Base-by-base conservation (phyloP, 2,113 vertebrate species). In the Podilymbus podiceps region DNA sequence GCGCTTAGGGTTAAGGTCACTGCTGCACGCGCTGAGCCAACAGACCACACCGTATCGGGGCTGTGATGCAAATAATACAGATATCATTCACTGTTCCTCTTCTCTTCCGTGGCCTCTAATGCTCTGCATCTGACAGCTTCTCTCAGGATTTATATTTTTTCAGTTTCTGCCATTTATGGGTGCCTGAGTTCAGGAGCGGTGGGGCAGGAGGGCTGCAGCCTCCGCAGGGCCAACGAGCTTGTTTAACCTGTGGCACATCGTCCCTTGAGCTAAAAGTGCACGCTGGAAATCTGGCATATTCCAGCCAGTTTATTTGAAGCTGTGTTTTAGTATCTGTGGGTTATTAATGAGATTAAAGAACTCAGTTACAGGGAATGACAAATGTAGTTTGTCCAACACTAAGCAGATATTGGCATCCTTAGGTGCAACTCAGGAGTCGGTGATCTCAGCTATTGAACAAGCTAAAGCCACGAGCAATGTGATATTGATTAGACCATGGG, bases 351-450 rank as follows among this genome's bases (percentile, higher is more conserved):
- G 90, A 95, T 94, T 93, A 96, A 97, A 97, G 90, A 94, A 97
- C 96, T 91, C 77, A 5, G 94, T 42, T 75, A 72, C 75, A 88
- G 77, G 72, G 71, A 93, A 85, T 88, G 96, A 96, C 94, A 95
- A 97, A 96, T 93, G 92, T 35, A 85, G 94, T 97, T 98, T 98
- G 96, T 97, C 95, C 96, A 94, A 97, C 85, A 73, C 80, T 62
- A 96, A 96, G 95, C 95, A 98, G 97, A 95, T 97, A 98, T 98
- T 97, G 97, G 97, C 98, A 97, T 97, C 96, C 92, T 75, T 88
- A 93, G 91, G 94, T 96, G 91, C 94, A 88, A 56, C 95, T 97
- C 92, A 59, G 80, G 96, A 97, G 89, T 68, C 92, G 10, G 86
- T 93, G 96, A 98, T 95, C 95, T 94, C 97, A 97, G 94, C 95